A percentile compares a stretch with the other conserved stretches of the same genome.
These are phyloP conservation scores for Formica aserva DNA, from an alignment of 2,888 invertebrate species.

Conservation along the genomic window DNA sequence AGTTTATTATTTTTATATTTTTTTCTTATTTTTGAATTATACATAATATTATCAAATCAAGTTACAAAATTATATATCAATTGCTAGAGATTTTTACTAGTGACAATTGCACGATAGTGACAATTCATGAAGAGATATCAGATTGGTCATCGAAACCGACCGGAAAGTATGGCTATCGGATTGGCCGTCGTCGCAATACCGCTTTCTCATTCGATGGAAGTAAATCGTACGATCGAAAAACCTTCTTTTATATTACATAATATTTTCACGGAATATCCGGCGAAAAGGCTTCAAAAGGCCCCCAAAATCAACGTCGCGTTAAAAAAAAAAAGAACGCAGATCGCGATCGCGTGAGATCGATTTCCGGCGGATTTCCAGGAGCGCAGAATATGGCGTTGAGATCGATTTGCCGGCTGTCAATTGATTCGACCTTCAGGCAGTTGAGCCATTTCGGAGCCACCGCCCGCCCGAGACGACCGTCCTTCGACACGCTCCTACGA, in stretches of 20 bases:
- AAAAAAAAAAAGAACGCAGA: slow-evolving; percentile 4
- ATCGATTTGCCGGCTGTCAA: slow-evolving; percentile 85
- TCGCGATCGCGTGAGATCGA: slow-evolving; percentile 53
- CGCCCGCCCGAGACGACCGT: slow-evolving; percentile 81
- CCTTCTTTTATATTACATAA: slow-evolving; percentile 66
- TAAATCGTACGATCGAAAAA: slow-evolving; percentile 45
- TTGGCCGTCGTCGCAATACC: slow-evolving; percentile 51
- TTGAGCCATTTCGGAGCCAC: slow-evolving; percentile 84
- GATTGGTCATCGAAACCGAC: slow-evolving; percentile 35
- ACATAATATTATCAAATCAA: too few relatives aligned
- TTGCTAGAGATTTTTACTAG: background rate
- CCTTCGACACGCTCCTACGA: slow-evolving; percentile 85
- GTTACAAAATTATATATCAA: background rate
- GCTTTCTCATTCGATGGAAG: slow-evolving; percentile 45
- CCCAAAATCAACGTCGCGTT: background rate
- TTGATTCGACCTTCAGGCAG: slow-evolving; percentile 85
- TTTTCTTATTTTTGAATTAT: too few relatives aligned
- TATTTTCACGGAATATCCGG: slow-evolving; percentile 59
- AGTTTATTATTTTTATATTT: too few relatives aligned
- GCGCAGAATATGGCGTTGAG: slow-evolving; percentile 82
- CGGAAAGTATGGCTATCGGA: slow-evolving; percentile 9
- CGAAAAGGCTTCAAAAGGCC: background rate
- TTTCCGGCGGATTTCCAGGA: slow-evolving; percentile 49
- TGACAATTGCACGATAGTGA: background rate
- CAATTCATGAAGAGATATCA: background rate